Base-by-base conservation (phyloP, 2,797 vertebrate genomes). In the Hydrocynus forskahlii region DNA sequence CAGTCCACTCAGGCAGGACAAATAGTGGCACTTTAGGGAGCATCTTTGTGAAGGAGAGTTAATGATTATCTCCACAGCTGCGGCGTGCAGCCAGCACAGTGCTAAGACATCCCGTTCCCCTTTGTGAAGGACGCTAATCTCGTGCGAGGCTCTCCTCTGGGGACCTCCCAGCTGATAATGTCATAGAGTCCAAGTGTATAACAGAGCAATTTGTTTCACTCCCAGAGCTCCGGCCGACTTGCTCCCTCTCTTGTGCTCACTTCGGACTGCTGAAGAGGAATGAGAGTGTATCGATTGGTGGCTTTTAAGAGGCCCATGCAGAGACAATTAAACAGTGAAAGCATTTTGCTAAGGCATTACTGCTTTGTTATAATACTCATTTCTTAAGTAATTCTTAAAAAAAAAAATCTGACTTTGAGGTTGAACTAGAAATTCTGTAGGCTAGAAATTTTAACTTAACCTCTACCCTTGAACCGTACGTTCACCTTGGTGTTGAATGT, bases 191-290 rank as follows among this genome's bases (percentile, higher is more conserved):
- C 43, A 4, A 62, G 86, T 83, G 86, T 90, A 92, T 94, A 94
- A 94, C 92, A 91, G 92, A 93, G 92, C 91, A 89, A 95, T 95
- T 94, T 95, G 93, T 94, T 95, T 94, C 92, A 88, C 87, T 90
- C 91, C 88, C 89, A 92, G 92, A 92, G 89, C 91, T 92, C 89
- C 92, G 90, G 84, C 84, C 85, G 87, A 9, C 79, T 87, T 86
- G 87, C n/a, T 68, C 76, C 57, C 16, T 80, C 64, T 76, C 62
- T 73, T 67, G 55, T 23, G 57, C 72, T 74, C 13, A 69, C 63
- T 73, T 62, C 19, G 48, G 72, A 45, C 77, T 68, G 67, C 68
- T 66, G 63, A 64, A 73, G 35, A 25, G 52, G 57, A 50, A 73
- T 78, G 63, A 70, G n/a, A 59, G 52, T 52, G 17, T 82, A 84